Conservation (phyloP, 2,888 invertebrate genomes). For the Lysandra coridon region DNA sequence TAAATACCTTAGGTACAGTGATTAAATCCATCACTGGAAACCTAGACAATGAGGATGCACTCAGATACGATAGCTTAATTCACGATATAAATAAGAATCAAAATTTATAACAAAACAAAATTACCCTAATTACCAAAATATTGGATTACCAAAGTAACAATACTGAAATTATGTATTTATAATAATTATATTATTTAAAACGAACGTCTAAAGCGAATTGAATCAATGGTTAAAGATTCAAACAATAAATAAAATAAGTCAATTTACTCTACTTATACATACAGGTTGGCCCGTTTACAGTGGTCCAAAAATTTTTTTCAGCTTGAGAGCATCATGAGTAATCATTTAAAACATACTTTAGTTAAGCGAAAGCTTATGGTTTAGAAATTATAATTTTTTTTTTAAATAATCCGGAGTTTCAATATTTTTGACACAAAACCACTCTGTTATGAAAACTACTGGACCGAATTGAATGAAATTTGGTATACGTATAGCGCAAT, state of each 20-base stretch:
- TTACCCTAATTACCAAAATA: constrained; percentile 39
- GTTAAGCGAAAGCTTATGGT: no score
- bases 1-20: constrained; percentile 35
- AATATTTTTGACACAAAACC: no score
- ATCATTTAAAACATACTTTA: no score
- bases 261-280: constrained; percentile 33
- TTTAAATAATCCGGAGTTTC: no score
- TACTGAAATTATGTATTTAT: constrained; percentile 31
- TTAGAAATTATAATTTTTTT: no score
- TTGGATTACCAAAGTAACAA: constrained; percentile 34
- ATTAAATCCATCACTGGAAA: constrained; percentile 44
- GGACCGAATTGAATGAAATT: no score
- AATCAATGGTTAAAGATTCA: constrained; percentile 15
- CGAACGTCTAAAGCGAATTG: constrained; percentile 28
- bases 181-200: constrained; percentile 25
- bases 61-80: constrained; percentile 39
- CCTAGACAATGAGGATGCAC: constrained; percentile 43
- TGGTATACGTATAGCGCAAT: no score
- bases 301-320: no score
- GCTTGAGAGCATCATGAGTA: no score
- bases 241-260: constrained; percentile 34
- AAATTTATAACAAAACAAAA: constrained; percentile 40
- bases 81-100: constrained; percentile 29
- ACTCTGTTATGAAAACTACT: no score
- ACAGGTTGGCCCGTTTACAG: no score